These are phyloP conservation scores for Tethea ocularis DNA, from an alignment of 2,888 invertebrate species.

Conservation along the genomic window DNA sequence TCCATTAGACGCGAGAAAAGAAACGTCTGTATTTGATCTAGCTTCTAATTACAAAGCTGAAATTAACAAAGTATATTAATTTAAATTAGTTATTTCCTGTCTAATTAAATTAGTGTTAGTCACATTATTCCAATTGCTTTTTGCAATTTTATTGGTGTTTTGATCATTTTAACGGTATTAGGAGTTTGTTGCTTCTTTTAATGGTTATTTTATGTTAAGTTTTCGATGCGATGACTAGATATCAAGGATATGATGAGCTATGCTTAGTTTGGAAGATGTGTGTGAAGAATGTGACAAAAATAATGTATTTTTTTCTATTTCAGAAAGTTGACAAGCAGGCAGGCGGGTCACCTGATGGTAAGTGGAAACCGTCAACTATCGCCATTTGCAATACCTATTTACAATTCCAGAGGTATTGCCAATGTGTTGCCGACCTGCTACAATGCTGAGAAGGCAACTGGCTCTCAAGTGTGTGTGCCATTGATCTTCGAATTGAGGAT, in stretches of 20 bases:
- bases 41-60: neutral
- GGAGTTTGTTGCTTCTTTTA: neutral
- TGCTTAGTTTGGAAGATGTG: too few species aligned
- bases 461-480: neutral
- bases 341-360: too few species aligned
- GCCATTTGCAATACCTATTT: too few species aligned
- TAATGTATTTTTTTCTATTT: too few species aligned
- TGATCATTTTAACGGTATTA: neutral
- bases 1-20: neutral
- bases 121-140: neutral
- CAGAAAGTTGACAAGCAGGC: too few species aligned
- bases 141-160: neutral
- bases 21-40: neutral
- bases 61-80: constrained; percentile 1
- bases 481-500: neutral
- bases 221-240: neutral
- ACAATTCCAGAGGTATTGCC: too few species aligned
- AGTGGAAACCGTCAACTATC: too few species aligned
- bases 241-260: too few species aligned
- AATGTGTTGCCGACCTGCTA: too few species aligned
- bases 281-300: too few species aligned
- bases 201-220: neutral
- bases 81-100: neutral
- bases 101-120: neutral
- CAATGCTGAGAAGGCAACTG: too few species aligned